Base-by-base conservation (phyloP, 2,888 invertebrate species). In the Stictocephala bisonia region DNA sequence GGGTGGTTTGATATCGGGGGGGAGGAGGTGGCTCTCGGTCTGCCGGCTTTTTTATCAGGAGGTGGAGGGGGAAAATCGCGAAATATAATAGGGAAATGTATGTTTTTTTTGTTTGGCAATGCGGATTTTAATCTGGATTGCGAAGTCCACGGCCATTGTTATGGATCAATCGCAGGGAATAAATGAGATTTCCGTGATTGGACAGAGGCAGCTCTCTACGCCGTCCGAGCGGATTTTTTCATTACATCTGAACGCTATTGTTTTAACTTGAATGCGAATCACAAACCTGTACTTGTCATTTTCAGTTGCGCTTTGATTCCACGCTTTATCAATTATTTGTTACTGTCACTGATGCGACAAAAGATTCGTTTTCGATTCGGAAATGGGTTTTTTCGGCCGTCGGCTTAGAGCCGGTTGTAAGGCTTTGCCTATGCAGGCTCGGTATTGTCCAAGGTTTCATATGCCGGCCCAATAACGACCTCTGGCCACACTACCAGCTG, bases 181-280 rank as follows among this genome's bases (percentile, higher is more conserved):
- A 71, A 71, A 71, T 71, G 70, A 71, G 70, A 71, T 71, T 71
- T 56, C 27, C 70, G 48, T 58, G 70, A 71, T 71, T 71, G 70
- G 58, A 71, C 70, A 41, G 64, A n/a, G n/a, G n/a, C 22, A 44
- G 64, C 58, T 58, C 48, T 41, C 70, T 40, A 29, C 56, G 41
- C 40, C 64, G 40, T 60, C 60, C 60, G 44, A 7, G 64, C 64
- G 40, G 64, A 58, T 70, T 71, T 70, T 71, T 71, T 71, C 70
- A 71, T 71, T 71, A 71, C 58, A 58, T 71, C 58, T 58, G 70
- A 71, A 20, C 58, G 44, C 53, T 58, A 71, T 71, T 71, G 70
- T 71, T 71, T 71, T 58, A 71, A 71, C 70, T 58, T 41, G 70
- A 56, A 40, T 56, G 56, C 41, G 58, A 64, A 64, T 64, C 64